These are phyloP conservation scores for Cebus imitator DNA, from an alignment of 2,113 vertebrate genomes.

Conservation along the genomic window DNA sequence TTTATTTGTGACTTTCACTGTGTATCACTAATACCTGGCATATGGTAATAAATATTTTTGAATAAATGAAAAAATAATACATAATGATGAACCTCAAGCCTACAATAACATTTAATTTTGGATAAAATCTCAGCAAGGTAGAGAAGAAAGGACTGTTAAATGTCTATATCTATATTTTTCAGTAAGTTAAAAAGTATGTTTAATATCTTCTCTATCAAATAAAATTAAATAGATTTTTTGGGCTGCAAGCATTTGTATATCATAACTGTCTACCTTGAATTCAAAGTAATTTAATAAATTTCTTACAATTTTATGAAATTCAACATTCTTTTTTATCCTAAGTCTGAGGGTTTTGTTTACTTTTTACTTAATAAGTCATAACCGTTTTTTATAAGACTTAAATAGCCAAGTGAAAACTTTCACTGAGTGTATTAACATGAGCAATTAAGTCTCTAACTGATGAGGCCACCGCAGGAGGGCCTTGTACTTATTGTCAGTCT, in stretches of 20 bases:
- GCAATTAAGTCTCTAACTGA: neutral
- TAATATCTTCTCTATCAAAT: neutral
- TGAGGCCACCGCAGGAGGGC: neutral
- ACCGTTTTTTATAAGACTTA: neutral
- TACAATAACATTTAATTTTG: conserved; percentile 32
- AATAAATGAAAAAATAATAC: neutral
- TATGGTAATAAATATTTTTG: neutral
- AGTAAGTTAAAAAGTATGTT: neutral
- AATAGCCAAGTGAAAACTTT: neutral
- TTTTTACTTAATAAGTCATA: neutral
- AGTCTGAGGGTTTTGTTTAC: neutral
- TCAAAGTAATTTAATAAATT: conserved; percentile 9
- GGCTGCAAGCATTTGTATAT: neutral
- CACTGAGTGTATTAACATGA: neutral
- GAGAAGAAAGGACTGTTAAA: conserved; percentile 16
- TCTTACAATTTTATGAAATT: conserved; percentile 5
- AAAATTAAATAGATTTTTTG: neutral
- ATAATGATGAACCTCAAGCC: neutral
- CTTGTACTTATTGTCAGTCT: neutral
- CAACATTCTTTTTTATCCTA: neutral
- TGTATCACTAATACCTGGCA: neutral
- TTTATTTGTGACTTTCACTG: neutral
- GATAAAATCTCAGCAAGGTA: conserved; percentile 29
- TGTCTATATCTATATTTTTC: neutral
- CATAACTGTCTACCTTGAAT: neutral